phyloP scores from a whole-genome alignment of 2,888 invertebrate species.

The Eristalinus sepulchralis region DNA sequence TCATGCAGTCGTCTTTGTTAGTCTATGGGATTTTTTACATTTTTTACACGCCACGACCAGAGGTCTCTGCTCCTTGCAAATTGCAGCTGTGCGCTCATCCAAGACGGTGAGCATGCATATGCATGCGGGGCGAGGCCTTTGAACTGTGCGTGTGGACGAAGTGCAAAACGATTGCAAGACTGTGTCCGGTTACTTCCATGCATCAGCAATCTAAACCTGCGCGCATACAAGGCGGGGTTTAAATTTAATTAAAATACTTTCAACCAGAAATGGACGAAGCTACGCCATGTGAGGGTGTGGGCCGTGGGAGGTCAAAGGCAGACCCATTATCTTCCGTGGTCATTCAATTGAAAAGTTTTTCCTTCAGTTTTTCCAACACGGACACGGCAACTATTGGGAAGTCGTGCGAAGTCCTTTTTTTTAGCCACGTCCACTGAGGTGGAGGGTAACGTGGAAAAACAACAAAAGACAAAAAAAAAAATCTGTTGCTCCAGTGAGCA shows the following conservation, averaged over 20 bases:
- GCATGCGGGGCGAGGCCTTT: constrained; percentile 26
- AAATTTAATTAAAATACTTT: constrained; percentile 71
- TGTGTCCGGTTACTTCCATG: not conserved
- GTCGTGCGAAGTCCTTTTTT: constrained; percentile 59
- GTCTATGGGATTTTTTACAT: not conserved
- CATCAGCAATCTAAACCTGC: not conserved
- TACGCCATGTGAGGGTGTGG: not conserved
- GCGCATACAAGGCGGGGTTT: not conserved
- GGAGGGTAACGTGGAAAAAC: constrained; percentile 15
- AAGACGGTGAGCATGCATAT: constrained; percentile 28
- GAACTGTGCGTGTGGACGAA: constrained; percentile 33
- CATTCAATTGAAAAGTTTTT: constrained; percentile 70
- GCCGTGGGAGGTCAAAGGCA: not conserved
- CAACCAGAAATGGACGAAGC: constrained; percentile 22
- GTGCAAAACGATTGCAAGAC: constrained; percentile 6
- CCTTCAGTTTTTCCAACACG: constrained; percentile 42
- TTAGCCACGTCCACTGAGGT: not conserved
- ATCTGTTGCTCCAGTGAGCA: constrained; percentile 59
- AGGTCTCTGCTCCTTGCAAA: constrained; percentile 33
- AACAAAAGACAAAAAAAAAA: constrained; percentile 30
- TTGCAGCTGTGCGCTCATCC: constrained; percentile 54
- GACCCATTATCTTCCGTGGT: constrained; percentile 66
- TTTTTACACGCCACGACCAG: not conserved
- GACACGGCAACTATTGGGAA: constrained; percentile 54
- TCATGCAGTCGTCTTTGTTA: constrained; percentile 18